These are phyloP conservation scores for Idaea aversata DNA, from an alignment of 2,888 invertebrate species.

Conservation along the genomic window DNA sequence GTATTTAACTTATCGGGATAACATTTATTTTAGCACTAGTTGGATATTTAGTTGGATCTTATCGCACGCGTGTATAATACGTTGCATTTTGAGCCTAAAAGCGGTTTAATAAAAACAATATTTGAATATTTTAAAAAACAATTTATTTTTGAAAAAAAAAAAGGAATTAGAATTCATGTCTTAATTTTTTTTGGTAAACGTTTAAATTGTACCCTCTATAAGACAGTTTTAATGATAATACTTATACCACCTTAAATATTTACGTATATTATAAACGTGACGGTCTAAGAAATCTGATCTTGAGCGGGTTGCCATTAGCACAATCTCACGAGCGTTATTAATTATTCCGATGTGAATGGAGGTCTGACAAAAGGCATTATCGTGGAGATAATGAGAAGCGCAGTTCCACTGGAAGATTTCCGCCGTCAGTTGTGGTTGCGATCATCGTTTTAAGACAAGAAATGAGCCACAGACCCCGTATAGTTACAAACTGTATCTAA, in stretches of 20 bases:
- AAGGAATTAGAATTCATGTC: too few relatives aligned
- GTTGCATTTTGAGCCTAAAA: too few relatives aligned
- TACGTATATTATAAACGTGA: not conserved
- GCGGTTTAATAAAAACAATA: too few relatives aligned
- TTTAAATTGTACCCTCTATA: too few relatives aligned
- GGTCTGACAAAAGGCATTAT: slow-evolving; percentile 55
- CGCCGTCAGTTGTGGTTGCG: slow-evolving; percentile 17
- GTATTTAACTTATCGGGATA: too few relatives aligned
- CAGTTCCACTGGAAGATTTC: slow-evolving; percentile 24
- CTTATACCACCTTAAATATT: not conserved
- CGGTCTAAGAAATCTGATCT: slow-evolving; percentile 16
- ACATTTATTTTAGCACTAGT: too few relatives aligned
- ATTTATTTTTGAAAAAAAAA: too few relatives aligned
- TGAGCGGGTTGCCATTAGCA: slow-evolving; percentile 39
- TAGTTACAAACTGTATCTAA: not conserved
- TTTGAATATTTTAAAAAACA: too few relatives aligned
- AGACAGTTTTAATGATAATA: too few relatives aligned
- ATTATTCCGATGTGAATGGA: slow-evolving; percentile 64
- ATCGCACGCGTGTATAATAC: too few relatives aligned
- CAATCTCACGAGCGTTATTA: slow-evolving; percentile 55
- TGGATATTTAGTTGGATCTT: too few relatives aligned
- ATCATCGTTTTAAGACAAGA: slow-evolving; percentile 5
- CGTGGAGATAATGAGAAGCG: slow-evolving; percentile 56
- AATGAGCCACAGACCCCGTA: slow-evolving; percentile 1
- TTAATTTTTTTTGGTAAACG: too few relatives aligned